These are phyloP conservation scores for Gambusia holbrooki DNA, from an alignment of 2,113 vertebrate genomes.

Conservation along the genomic window DNA sequence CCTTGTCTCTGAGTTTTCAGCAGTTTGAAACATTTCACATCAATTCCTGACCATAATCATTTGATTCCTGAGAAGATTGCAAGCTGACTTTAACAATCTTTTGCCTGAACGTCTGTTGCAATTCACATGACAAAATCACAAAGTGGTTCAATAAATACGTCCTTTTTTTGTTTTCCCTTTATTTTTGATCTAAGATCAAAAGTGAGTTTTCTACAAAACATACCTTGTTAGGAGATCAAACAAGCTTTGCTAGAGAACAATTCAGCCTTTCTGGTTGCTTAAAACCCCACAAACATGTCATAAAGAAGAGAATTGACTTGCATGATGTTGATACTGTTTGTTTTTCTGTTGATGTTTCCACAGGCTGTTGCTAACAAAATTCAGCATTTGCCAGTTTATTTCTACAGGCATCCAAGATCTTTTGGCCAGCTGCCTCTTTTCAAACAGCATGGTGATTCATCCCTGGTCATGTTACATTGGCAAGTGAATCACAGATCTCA, in stretches of 20 bases:
- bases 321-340: not conserved
- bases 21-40: no score
- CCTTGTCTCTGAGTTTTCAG: no score
- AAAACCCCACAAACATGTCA: not conserved
- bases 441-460: constrained; percentile 14
- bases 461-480: not conserved
- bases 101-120: no score
- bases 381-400: not conserved
- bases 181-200: not conserved
- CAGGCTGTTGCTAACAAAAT: constrained; percentile 3
- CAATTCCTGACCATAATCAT: no score
- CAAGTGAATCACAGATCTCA: constrained; percentile 18
- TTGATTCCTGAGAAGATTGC: no score
- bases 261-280: not conserved
- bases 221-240: not conserved
- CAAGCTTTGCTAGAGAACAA: not conserved
- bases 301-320: not conserved
- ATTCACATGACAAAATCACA: no score
- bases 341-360: constrained; percentile 1
- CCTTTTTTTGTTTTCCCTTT: no score
- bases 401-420: not conserved
- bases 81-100: no score
- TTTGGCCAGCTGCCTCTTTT: constrained; percentile 14
- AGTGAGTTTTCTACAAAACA: not conserved
- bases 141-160: no score